phyloP scores from a whole-genome alignment of 2,113 vertebrate species.

The Vireo altiloquus region DNA sequence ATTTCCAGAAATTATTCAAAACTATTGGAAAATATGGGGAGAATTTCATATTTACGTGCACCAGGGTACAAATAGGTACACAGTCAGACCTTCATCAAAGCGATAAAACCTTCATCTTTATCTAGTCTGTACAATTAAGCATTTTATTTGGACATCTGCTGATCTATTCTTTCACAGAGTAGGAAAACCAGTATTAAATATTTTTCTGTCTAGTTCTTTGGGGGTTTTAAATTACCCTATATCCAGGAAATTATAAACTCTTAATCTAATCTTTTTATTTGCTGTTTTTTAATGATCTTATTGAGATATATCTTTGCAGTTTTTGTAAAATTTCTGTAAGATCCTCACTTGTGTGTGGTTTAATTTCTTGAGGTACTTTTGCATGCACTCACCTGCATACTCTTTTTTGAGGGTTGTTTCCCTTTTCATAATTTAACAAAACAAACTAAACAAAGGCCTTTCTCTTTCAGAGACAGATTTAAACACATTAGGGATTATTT shows the following conservation, averaged over 20 bases:
- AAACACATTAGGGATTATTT: not conserved
- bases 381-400: accelerated
- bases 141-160: not conserved
- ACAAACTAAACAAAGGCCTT: not conserved
- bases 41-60: not conserved
- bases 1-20: not conserved
- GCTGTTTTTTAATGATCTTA: not conserved
- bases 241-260: not conserved
- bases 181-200: not conserved
- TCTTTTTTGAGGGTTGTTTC: not conserved
- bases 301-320: not conserved
- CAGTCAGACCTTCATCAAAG: not conserved
- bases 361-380: not conserved
- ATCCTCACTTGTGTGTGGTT: not conserved
- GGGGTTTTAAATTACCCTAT: accelerated
- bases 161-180: not conserved
- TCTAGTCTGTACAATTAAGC: not conserved
- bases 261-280: not conserved
- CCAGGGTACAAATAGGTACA: not conserved
- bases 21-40: not conserved
- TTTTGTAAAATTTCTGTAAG: not conserved
- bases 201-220: not conserved
- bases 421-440: not conserved
- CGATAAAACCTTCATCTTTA: not conserved
- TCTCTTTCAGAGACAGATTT: not conserved